A percentile compares a stretch with the other conserved stretches of the same genome.
phyloP scores from a whole-genome alignment of 1,140 invertebrate genomes.

The Oedothorax gibbosus region DNA sequence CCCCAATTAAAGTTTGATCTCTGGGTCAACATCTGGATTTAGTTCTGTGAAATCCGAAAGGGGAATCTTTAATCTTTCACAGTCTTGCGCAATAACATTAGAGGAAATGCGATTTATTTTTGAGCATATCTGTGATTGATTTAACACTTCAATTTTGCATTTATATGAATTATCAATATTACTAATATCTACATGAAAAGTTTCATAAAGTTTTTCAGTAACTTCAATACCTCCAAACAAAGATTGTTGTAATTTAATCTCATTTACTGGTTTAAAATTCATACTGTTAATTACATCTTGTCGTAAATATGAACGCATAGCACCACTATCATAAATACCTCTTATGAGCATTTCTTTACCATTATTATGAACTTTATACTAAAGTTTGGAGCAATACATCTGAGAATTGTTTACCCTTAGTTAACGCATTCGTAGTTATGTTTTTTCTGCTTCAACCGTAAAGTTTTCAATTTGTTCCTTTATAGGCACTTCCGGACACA shows the following conservation, averaged over 20 bases:
- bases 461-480: not conserved
- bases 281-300: constrained; percentile 10
- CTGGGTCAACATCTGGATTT: constrained; percentile 20
- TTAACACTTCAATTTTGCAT: constrained; percentile 29
- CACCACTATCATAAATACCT: constrained; percentile 13
- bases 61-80: not conserved
- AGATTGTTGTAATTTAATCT: constrained; percentile 24
- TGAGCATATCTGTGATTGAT: constrained; percentile 20
- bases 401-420: constrained; percentile 12
- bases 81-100: constrained; percentile 1
- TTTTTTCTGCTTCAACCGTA: not conserved
- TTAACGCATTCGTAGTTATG: constrained; percentile 31
- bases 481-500: constrained; percentile 23
- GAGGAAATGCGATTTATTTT: constrained; percentile 10
- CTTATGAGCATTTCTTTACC: not conserved
- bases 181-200: constrained; percentile 9
- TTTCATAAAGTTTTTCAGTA: not conserved
- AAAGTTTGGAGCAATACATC: constrained; percentile 47
- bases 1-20: constrained; percentile 39
- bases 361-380: constrained; percentile 23
- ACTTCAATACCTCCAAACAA: constrained; percentile 28
- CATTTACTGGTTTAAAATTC: not conserved
- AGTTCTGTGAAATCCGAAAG: not conserved
- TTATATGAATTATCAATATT: constrained; percentile 18
- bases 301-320: constrained; percentile 24